These are phyloP conservation scores for Neodiprion virginianus DNA, from an alignment of 1,140 invertebrate species.

Conservation along the genomic window DNA sequence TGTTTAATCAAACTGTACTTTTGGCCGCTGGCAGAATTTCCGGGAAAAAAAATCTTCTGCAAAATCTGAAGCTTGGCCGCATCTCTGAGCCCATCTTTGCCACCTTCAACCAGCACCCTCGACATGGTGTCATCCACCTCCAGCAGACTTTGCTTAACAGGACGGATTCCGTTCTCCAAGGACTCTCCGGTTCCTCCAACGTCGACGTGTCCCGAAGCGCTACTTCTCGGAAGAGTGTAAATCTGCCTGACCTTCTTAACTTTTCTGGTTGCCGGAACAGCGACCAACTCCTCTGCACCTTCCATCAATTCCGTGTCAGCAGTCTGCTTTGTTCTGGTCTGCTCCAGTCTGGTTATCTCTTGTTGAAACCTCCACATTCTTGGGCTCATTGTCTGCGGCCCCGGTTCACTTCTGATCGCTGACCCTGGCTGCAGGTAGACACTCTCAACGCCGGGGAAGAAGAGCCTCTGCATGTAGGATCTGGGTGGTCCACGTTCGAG, in stretches of 20 bases:
- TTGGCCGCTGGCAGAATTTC: not conserved
- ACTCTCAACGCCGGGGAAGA: conserved; percentile 21
- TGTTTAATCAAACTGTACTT: conserved; percentile 11
- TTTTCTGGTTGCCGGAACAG: not conserved
- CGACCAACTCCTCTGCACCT: not conserved
- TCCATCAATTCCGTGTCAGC: not conserved
- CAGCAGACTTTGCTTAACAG: not conserved
- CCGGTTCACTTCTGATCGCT: not conserved
- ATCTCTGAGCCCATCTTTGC: too few species aligned
- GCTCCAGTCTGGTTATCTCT: not conserved
- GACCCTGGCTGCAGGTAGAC: conserved; percentile 36
- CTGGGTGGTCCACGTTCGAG: conserved; percentile 18
- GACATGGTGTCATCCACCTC: not conserved
- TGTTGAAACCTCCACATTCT: conserved; percentile 4
- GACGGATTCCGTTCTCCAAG: conserved; percentile 2
- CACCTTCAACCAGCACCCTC: too few species aligned
- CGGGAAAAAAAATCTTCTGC: not conserved
- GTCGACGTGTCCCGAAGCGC: conserved; percentile 20
- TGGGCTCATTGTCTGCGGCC: not conserved
- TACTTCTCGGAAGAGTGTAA: conserved; percentile 29
- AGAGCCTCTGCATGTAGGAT: conserved; percentile 31
- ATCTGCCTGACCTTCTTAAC: conserved; percentile 32
- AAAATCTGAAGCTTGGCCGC: too few species aligned
- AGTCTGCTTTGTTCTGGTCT: conserved; percentile 1
- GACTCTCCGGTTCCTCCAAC: not conserved